Evolutionary conservation across 2,797 vertebrate genomes (phyloP).

Genomic region (Bradypodion pumilum): DNA sequence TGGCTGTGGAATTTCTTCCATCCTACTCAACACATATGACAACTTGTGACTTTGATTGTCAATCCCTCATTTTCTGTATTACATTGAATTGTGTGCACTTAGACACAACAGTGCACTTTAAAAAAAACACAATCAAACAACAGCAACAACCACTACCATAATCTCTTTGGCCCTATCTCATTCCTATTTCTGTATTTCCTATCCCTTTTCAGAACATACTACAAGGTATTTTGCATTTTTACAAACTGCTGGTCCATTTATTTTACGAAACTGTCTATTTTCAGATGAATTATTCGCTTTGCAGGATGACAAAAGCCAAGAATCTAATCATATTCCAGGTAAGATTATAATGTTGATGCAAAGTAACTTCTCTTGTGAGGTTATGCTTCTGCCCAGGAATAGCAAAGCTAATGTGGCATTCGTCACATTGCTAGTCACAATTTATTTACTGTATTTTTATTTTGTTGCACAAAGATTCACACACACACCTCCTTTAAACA

Average conservation of each 20-base stretch:
- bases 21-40: too few species aligned
- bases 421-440: constrained; percentile 3
- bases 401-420: constrained; percentile 23
- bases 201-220: background rate
- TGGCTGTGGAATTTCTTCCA: too few species aligned
- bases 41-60: too few species aligned
- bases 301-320: background rate
- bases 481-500: constrained; percentile 42
- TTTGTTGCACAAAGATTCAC: accelerated
- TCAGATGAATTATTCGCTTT: constrained; percentile 24
- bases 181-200: background rate
- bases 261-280: background rate
- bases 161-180: accelerated
- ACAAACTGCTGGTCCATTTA: background rate
- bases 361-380: background rate
- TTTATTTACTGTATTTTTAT: constrained; percentile 31
- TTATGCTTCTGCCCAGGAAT: background rate
- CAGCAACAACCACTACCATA: background rate
- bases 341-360: background rate
- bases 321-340: background rate
- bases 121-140: too few species aligned
- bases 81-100: too few species aligned
- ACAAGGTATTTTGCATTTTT: constrained; percentile 15
- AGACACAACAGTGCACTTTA: background rate
- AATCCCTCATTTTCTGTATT: background rate